Percentiles rank a stretch among this genome's conserved stretches.
These are phyloP conservation scores for Helicoverpa zea DNA, from an alignment of 1,140 invertebrate species.

Conservation along the genomic window DNA sequence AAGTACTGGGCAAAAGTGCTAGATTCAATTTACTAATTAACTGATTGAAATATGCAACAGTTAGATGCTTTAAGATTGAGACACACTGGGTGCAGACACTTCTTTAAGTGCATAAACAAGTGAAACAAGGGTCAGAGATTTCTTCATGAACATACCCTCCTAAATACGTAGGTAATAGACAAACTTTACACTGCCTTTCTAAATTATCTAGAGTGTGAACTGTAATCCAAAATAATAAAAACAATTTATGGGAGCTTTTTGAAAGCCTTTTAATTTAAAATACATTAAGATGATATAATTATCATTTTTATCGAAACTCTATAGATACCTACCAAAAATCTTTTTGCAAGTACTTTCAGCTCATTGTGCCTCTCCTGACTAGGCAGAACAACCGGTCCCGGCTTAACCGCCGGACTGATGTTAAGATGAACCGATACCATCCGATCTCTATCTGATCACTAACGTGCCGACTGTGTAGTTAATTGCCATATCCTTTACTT, in stretches of 20 bases:
- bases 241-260: too few species aligned
- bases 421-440: conserved; percentile 37
- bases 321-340: too few species aligned
- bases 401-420: conserved; percentile 38
- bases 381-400: conserved; percentile 13
- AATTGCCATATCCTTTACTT: conserved; percentile 45
- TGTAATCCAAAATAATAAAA: too few species aligned
- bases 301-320: background rate
- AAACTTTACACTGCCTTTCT: too few species aligned
- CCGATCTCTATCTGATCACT: conserved; percentile 41
- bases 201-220: too few species aligned
- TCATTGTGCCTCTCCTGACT: background rate
- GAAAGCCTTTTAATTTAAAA: too few species aligned
- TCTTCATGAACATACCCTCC: too few species aligned
- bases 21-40: conserved; percentile 45
- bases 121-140: too few species aligned
- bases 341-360: background rate
- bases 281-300: background rate
- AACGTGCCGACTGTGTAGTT: conserved; percentile 46
- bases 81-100: background rate
- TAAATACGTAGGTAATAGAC: too few species aligned
- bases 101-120: background rate
- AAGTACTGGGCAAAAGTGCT: background rate
- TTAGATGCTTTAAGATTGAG: background rate
- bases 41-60: conserved; percentile 35